Evolutionary conservation across 2,888 invertebrate genomes (phyloP).

Genomic region (Nysson spinosus): DNA sequence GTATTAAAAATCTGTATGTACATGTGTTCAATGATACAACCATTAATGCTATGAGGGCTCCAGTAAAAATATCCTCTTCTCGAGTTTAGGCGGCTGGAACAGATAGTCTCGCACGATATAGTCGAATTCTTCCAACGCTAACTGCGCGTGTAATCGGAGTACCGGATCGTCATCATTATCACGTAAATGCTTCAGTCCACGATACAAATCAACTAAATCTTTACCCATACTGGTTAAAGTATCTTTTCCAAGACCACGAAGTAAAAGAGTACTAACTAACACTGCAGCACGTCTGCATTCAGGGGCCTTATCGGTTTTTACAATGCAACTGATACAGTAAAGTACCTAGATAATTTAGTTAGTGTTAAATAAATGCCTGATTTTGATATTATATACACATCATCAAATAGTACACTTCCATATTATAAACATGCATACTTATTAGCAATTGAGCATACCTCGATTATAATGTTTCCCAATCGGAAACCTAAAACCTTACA

Average conservation of each 20-base stretch:
- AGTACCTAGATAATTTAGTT: constrained; percentile 81
- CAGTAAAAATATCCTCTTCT: constrained; percentile 79
- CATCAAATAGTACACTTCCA: too few relatives aligned
- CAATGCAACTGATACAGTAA: constrained; percentile 83
- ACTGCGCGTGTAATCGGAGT: constrained; percentile 85
- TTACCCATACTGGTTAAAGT: constrained; percentile 83
- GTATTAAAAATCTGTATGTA: constrained; percentile 12
- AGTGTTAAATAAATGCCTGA: not conserved
- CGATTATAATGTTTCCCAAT: constrained; percentile 85
- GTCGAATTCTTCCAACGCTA: constrained; percentile 88
- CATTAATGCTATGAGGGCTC: not conserved
- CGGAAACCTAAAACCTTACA: constrained; percentile 86
- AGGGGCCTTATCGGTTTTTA: constrained; percentile 84
- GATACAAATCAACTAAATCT: constrained; percentile 84
- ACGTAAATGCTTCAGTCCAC: constrained; percentile 83
- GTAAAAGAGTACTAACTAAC: constrained; percentile 85
- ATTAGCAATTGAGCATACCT: constrained; percentile 79
- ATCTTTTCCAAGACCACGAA: constrained; percentile 87
- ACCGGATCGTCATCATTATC: constrained; percentile 83
- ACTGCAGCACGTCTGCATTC: constrained; percentile 89
- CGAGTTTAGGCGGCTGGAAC: constrained; percentile 80
- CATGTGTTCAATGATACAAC: not conserved
- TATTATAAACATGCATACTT: not conserved
- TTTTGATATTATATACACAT: too few relatives aligned
- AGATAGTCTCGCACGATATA: constrained; percentile 82